phyloP scores from a whole-genome alignment of 2,797 vertebrate genomes.

The Coccyzus lansbergi region DNA sequence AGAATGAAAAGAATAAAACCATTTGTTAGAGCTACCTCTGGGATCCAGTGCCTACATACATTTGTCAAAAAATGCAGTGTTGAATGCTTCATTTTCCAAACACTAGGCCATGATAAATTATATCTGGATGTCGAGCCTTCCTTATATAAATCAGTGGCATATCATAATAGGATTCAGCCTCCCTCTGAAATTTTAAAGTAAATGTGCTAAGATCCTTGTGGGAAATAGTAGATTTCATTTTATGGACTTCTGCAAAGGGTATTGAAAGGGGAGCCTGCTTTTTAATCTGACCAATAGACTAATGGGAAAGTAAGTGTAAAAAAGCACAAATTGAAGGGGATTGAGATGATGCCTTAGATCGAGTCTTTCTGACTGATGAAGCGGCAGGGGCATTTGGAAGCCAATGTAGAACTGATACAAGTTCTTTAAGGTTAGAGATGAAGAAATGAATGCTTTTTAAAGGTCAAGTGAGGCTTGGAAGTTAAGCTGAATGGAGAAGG shows the following conservation, averaged over 20 bases:
- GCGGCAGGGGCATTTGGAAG: neutral
- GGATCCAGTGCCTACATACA: conserved; percentile 71
- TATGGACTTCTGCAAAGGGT: conserved; percentile 2
- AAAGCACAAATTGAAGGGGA: neutral
- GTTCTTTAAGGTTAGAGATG: neutral
- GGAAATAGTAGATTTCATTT: conserved; percentile 46
- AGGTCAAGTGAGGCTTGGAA: neutral
- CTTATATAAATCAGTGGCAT: conserved; percentile 75
- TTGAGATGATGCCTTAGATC: neutral
- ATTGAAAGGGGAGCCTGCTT: neutral
- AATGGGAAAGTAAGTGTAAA: conserved; percentile 24
- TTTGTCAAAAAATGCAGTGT: conserved; percentile 72
- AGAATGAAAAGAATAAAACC: conserved; percentile 58
- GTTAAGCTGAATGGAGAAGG: neutral
- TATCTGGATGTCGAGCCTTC: conserved; percentile 62
- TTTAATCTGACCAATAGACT: conserved; percentile 19
- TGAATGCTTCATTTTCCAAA: conserved; percentile 75
- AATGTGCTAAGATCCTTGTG: conserved; percentile 44
- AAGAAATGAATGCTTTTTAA: neutral
- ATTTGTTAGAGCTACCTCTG: conserved; percentile 76
- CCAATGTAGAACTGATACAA: neutral
- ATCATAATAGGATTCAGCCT: conserved; percentile 71
- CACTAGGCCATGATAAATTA: conserved; percentile 76
- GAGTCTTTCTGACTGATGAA: neutral
- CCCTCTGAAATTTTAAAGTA: conserved; percentile 43